Base-by-base conservation (phyloP, 2,797 vertebrate genomes). In the Scomberomorus guttatus region DNA sequence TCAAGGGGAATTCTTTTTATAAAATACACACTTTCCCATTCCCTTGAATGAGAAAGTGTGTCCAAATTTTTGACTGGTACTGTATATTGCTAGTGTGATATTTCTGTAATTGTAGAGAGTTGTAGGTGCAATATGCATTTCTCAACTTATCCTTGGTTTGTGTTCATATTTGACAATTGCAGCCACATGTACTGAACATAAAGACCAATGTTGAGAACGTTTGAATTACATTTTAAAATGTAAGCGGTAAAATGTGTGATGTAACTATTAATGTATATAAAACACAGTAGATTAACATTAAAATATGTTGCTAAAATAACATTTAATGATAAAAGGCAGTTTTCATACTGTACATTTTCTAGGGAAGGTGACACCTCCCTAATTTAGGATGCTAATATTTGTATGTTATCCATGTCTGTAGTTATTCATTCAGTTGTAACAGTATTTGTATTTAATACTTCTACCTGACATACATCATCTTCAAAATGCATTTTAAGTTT, bases 51-150 rank as follows among this genome's bases (percentile, higher is more conserved):
- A 44, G 3, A 44, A 13, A 44, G 15, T 15, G 42, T 44, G 29
- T 6, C 29, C 29, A 32, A 32, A 32, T 6, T 32, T 44, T 15
- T 48, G 12, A 44, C 42, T 15, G 42, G 13, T 15, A 44, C 42
- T 11, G 37, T 17, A 32, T 57, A 25, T 57, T 37, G 20, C 24
- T 8, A 63, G 44, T 46, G 22, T 5, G 11, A 46, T 37, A 37
- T 66, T 37, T 27, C 24, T 64, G 32, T 52, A 29, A 64, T 58
- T 57, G 22, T 32, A 42, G 37, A 51, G 24, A 29, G 29, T 37
- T 29, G 42, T 18, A 22, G 32, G 18, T 51, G 24, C 34, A 57
- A 52, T 29, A 70, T 59, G 27, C 42, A 48, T 72, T 72, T 32
- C 24, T 54, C 7, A 25, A 46, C 11, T 5, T 27, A 15, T 32